Evolutionary conservation across 1,140 invertebrate genomes (phyloP), one percentile per base, ranked within the genome.

Genomic region (Vanessa tameamea): DNA sequence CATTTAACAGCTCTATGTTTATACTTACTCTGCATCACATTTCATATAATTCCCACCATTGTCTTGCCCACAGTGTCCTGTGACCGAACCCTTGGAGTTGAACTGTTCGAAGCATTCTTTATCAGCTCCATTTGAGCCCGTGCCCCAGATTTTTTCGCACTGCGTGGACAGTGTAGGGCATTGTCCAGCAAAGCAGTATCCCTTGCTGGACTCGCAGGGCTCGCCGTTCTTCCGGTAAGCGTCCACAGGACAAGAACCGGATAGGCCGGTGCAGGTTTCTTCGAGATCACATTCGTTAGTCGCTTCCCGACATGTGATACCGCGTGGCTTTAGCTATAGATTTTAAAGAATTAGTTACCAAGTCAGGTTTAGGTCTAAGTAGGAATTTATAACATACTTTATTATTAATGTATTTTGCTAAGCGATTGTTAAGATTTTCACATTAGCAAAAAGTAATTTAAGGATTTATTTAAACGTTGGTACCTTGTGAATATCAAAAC

Each of bases 241-340:
- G 89, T 99, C 98, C 6, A 89, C 76, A 0, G 98, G 98, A 93
- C 98, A 99, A 74, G 97, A 94, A 0, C 98, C 98, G 55, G 94
- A 95, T 13, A 96, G 94, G 1, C 98, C 98, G 63, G 96, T 95
- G 89, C 98, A 99, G 43, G 96, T 95, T 88, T 99, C 98, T 31
- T 98, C 97, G 15, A 99, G 93, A 93, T 99, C 98, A 91, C 98
- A 99, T 87, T 99, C 98, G 87, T 97, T 98, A 61, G 94, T 95
- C 1, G 97, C 94, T 23, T 96, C 95, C 3, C 98, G 95, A 90
- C 98, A 99, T 12, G 97, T 89, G 26, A 96, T 94, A 31, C 97
- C 97, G 43, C 94, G 94, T 2, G 95, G 93, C 67, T 96, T 94
- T 20, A 99, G 93, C 97, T 98, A 90, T 61, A 13, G 13, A 61